phyloP scores from a whole-genome alignment of 2,888 invertebrate species.

The Epistrophella euchroma region DNA sequence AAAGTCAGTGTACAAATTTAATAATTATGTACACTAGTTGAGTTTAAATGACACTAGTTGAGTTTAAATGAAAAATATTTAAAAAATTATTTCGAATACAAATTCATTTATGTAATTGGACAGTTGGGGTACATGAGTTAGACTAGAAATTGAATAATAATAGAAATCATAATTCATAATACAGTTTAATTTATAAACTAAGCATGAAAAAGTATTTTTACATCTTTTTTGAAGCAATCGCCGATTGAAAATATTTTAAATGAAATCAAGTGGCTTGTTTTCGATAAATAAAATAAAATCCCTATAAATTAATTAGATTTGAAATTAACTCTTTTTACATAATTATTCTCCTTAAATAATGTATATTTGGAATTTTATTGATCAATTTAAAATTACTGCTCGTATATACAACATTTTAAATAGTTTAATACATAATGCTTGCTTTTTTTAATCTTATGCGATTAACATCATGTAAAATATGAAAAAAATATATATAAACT shows the following conservation, averaged over 20 bases:
- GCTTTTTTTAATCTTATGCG: constrained; percentile 20
- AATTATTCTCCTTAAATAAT: constrained; percentile 49
- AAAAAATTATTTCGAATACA: neutral
- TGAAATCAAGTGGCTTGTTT: neutral
- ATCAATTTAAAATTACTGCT: constrained; percentile 62
- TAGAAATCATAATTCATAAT: neutral
- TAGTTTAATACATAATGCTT: constrained; percentile 48
- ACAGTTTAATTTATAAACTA: neutral
- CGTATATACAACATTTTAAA: constrained; percentile 62
- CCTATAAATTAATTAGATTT: constrained; percentile 5
- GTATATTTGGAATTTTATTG: constrained; percentile 70
- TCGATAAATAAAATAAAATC: constrained; percentile 3
- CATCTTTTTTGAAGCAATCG: neutral
- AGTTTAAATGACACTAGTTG: neutral
- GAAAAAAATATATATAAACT: constrained; percentile 44
- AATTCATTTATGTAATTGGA: neutral
- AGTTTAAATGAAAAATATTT: neutral
- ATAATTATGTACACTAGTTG: neutral
- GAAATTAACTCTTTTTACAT: constrained; percentile 46
- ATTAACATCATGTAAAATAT: constrained; percentile 44
- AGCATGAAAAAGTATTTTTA: neutral
- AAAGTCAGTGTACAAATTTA: neutral
- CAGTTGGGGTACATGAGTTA: neutral
- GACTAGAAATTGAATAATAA: neutral
- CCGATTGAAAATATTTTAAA: neutral